Evolutionary conservation across 2,797 vertebrate genomes (phyloP).

Genomic region (Pteropus rufus): DNA sequence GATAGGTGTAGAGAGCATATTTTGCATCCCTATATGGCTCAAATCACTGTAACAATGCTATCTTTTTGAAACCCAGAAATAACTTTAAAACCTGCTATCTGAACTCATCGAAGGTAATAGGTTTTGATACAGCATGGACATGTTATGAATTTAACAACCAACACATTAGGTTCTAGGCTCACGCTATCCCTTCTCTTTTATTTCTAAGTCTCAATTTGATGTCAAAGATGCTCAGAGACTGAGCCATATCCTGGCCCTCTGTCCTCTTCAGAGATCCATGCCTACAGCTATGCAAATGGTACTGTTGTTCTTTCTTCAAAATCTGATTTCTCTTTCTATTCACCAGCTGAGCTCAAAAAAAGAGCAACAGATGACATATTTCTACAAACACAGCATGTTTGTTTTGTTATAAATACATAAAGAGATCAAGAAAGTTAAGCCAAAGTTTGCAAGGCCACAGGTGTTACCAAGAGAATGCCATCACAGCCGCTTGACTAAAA

Average conservation of each 20-base stretch:
- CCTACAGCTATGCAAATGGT: slow-evolving; percentile 21
- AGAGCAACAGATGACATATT: slow-evolving; percentile 60
- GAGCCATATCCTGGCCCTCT: background rate
- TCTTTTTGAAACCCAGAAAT: slow-evolving; percentile 21
- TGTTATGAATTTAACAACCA: background rate
- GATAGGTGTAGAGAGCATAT: background rate
- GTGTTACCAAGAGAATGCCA: slow-evolving; percentile 18
- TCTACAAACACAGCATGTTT: slow-evolving; percentile 34
- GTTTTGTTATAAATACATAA: slow-evolving; percentile 60
- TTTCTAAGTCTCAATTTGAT: background rate
- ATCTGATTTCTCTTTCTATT: slow-evolving; percentile 10
- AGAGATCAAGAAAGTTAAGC: slow-evolving; percentile 51
- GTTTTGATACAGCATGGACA: background rate
- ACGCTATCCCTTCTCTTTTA: background rate
- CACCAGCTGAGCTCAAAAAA: slow-evolving; percentile 48
- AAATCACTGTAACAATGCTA: background rate
- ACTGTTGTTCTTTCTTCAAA: slow-evolving; percentile 21
- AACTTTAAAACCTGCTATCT: background rate
- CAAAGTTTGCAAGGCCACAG: slow-evolving; percentile 45
- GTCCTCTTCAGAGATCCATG: background rate
- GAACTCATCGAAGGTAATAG: background rate
- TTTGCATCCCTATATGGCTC: background rate
- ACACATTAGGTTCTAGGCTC: background rate
- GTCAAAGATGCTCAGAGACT: background rate
- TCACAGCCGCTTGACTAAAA: background rate